phyloP scores from a whole-genome alignment of 2,888 invertebrate species.

The Euspilapteryx auroguttella region DNA sequence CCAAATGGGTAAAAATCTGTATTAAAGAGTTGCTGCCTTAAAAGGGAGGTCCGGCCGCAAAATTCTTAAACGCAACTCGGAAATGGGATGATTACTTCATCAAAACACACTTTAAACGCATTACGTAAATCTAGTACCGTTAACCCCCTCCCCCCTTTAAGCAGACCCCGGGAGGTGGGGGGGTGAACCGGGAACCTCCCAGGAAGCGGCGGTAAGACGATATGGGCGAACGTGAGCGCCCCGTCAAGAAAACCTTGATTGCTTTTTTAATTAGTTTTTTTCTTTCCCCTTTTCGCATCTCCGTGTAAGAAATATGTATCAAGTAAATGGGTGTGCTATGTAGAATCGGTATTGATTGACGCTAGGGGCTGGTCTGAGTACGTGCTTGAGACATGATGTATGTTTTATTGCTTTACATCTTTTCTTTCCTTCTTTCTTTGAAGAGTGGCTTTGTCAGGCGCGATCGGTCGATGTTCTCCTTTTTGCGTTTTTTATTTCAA shows the following conservation, averaged over 20 bases:
- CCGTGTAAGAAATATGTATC: constrained; percentile 52
- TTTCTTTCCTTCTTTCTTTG: too few relatives aligned
- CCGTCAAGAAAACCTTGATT: constrained; percentile 63
- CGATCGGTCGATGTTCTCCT: too few relatives aligned
- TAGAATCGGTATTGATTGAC: constrained; percentile 2
- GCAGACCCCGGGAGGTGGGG: constrained; percentile 29
- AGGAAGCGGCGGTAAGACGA: constrained; percentile 55
- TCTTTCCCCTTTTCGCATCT: constrained; percentile 57
- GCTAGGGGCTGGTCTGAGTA: not conserved
- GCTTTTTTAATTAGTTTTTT: constrained; percentile 61
- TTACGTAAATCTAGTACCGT: constrained; percentile 60
- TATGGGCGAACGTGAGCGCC: constrained; percentile 62
- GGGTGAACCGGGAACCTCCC: constrained; percentile 21
- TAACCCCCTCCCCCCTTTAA: constrained; percentile 30
- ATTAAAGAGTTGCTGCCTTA: constrained; percentile 49
- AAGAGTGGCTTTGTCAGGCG: too few relatives aligned
- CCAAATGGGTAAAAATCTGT: too few relatives aligned
- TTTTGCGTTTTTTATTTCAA: too few relatives aligned
- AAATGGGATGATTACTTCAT: constrained; percentile 62
- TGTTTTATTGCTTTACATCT: too few relatives aligned
- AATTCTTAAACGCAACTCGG: constrained; percentile 59
- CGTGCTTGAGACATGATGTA: too few relatives aligned
- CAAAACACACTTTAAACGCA: constrained; percentile 63
- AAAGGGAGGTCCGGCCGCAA: constrained; percentile 38
- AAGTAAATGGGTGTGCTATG: constrained; percentile 17